phyloP scores from a whole-genome alignment of 2,797 vertebrate species.

The Spea hammondii region DNA sequence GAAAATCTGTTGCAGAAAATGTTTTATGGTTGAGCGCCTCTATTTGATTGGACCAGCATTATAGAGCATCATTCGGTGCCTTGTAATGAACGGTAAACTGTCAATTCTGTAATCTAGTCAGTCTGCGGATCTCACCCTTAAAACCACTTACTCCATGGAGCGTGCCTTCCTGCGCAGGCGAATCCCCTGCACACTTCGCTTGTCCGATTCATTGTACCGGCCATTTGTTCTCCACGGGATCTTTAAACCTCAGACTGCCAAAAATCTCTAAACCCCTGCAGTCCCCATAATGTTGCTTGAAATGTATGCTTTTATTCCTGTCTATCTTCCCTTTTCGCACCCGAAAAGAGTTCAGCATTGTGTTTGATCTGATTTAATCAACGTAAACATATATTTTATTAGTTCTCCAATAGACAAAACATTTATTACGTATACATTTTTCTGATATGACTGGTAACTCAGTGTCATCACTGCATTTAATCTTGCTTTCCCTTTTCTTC shows the following conservation, averaged over 20 bases:
- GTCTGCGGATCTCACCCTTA: conserved; percentile 14
- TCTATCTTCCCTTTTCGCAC: too few relatives aligned
- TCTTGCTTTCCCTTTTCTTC: too few relatives aligned
- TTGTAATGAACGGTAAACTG: conserved; percentile 29
- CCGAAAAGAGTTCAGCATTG: too few relatives aligned
- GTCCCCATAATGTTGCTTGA: not conserved
- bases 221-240: conserved; percentile 18
- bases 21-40: conserved; percentile 13
- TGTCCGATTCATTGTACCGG: not conserved
- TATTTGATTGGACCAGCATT: conserved; percentile 34
- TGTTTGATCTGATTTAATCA: too few relatives aligned
- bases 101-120: conserved; percentile 39
- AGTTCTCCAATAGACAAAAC: too few relatives aligned
- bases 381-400: too few relatives aligned
- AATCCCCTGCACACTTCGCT: conserved; percentile 29
- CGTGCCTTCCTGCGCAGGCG: conserved; percentile 6
- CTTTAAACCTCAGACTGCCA: conserved; percentile 22
- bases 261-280: conserved; percentile 6
- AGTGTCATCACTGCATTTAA: too few relatives aligned
- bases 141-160: conserved; percentile 34
- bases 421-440: too few relatives aligned
- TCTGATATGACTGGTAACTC: too few relatives aligned
- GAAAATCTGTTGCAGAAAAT: not conserved
- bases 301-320: too few relatives aligned
- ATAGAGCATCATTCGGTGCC: not conserved